Conservation (phyloP, 30 jellyfish, hydroid and myxozoan genomes). For the Hydractinia echinata region DNA sequence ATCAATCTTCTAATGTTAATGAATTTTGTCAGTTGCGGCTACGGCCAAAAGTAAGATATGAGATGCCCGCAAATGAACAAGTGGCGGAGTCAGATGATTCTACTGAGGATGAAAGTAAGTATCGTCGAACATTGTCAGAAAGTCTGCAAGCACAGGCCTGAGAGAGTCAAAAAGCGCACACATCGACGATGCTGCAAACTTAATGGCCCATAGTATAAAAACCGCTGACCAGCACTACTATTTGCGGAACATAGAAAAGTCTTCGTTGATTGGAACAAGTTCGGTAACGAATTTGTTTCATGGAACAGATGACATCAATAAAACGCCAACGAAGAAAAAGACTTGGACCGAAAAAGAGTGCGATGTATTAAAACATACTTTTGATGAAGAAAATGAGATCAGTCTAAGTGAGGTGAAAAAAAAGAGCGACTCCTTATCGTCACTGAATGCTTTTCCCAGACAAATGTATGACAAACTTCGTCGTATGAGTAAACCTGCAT, state of each 20-base stretch:
- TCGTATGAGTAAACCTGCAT: conserved; percentile 1
- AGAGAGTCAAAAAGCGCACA: conserved; percentile 12
- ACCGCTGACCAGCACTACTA: conserved; percentile 8
- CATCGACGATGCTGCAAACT: conserved; percentile 10
- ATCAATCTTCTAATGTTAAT: no score
- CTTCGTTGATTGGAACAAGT: not conserved
- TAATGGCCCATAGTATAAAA: conserved; percentile 4
- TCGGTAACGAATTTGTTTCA: conserved; percentile 1
- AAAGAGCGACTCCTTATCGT: no score
- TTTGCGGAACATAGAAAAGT: not conserved
- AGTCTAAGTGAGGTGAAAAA: no score
- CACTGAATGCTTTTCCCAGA: not conserved
- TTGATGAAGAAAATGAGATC: not conserved
- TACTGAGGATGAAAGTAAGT: not conserved
- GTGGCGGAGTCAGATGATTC: no score
- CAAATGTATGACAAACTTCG: conserved; percentile 12
- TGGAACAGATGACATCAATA: conserved; percentile 6
- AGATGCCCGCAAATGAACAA: no score
- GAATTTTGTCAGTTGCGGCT: no score
- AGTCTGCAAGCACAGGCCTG: conserved; percentile 16
- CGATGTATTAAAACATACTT: not conserved
- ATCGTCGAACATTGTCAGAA: conserved; percentile 6
- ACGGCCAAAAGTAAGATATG: no score
- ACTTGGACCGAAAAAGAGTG: not conserved
- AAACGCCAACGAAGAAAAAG: conserved; percentile 9